Evolutionary conservation across 2,113 vertebrate genomes (phyloP).

Genomic region (Thryonomys swinderianus): DNA sequence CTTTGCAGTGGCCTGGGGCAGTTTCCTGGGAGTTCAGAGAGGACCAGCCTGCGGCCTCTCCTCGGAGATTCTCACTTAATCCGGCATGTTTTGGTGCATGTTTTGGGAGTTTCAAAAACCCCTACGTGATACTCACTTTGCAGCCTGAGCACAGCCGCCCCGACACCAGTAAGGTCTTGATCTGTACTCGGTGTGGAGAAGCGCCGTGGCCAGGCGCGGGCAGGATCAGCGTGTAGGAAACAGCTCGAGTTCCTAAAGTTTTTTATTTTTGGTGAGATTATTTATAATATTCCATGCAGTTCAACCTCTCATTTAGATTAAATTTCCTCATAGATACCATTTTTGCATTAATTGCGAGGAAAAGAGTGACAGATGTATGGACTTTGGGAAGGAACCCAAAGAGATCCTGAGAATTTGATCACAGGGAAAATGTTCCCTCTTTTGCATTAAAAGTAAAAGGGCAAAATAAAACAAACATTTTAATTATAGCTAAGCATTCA

Average conservation of each 20-base stretch:
- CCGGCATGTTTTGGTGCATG: background rate
- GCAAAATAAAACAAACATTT: background rate
- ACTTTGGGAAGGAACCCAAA: background rate
- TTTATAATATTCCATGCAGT: background rate
- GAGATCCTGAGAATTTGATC: background rate
- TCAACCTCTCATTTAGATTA: background rate
- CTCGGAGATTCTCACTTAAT: background rate
- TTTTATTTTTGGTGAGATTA: background rate
- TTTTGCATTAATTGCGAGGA: background rate
- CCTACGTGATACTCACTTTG: background rate
- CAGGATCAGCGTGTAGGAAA: background rate
- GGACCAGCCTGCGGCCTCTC: too few species aligned
- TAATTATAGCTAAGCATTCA: background rate
- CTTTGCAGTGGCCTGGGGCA: background rate
- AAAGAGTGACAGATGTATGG: background rate
- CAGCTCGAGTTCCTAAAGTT: background rate
- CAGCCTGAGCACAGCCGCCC: background rate
- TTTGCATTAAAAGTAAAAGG: conserved; percentile 15
- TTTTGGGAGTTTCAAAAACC: background rate
- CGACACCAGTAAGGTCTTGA: background rate
- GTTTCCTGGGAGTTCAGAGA: background rate
- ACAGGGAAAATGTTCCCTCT: background rate
- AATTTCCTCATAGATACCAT: background rate
- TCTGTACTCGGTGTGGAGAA: background rate
- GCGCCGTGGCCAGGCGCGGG: background rate